A percentile compares a stretch with the other conserved stretches of the same genome.
These are phyloP conservation scores for Leptinotarsa rubiginosa DNA, from an alignment of 2,888 invertebrate genomes.

Conservation along the genomic window DNA sequence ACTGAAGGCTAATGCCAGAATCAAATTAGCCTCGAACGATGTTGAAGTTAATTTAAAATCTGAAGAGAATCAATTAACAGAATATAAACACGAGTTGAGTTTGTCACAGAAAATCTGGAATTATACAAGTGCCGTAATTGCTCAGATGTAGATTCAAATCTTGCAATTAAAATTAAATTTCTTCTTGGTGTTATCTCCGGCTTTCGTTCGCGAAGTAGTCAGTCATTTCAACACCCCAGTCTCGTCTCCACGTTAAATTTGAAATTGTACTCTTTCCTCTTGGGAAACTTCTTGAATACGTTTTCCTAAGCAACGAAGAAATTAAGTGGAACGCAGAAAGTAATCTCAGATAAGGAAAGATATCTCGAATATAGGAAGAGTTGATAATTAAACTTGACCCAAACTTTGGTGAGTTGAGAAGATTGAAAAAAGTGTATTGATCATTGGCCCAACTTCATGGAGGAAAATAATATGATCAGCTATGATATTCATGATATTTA, in stretches of 20 bases:
- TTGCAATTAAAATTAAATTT: constrained; percentile 61
- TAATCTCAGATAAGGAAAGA: constrained; percentile 3
- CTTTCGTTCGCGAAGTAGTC: constrained; percentile 37
- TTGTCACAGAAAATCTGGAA: constrained; percentile 56
- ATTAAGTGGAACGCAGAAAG: constrained; percentile 15
- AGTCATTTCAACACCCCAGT: constrained; percentile 40
- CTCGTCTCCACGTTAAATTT: constrained; percentile 12
- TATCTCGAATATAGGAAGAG: not conserved
- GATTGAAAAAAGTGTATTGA: too few relatives aligned
- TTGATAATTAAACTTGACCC: not conserved
- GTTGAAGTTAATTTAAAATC: constrained; percentile 44
- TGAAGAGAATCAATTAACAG: constrained; percentile 46
- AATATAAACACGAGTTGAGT: constrained; percentile 51
- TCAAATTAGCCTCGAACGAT: constrained; percentile 39
- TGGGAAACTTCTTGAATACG: constrained; percentile 7
- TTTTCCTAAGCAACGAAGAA: constrained; percentile 14
- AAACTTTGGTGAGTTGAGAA: too few relatives aligned
- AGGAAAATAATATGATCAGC: too few relatives aligned
- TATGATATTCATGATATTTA: too few relatives aligned
- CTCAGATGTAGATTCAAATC: constrained; percentile 59
- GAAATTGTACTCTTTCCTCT: constrained; percentile 10
- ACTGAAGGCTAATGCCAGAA: constrained; percentile 37
- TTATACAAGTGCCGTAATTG: constrained; percentile 61
- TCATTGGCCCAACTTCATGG: too few relatives aligned
- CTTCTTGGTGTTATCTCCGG: constrained; percentile 56